phyloP scores from a whole-genome alignment of 2,113 vertebrate genomes.

The Dipodomys spectabilis region DNA sequence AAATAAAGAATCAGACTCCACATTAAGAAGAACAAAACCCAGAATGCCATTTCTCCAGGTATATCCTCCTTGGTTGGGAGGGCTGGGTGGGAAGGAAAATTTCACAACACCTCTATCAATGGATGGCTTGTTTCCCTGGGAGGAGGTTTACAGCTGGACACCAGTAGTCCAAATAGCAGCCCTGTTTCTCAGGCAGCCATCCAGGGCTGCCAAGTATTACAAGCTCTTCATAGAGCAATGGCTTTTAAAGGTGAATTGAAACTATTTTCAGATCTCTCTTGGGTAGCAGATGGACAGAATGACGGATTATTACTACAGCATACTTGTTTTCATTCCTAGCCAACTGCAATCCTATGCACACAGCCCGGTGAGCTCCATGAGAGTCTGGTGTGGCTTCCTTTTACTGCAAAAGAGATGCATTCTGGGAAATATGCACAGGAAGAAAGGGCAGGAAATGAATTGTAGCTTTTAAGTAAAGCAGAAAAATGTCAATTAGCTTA shows the following conservation, averaged over 20 bases:
- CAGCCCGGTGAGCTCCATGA: neutral
- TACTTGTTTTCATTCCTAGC: conserved; percentile 65
- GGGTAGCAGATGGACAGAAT: conserved; percentile 74
- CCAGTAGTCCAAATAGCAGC: conserved; percentile 54
- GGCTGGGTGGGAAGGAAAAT: conserved; percentile 45
- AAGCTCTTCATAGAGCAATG: conserved; percentile 63
- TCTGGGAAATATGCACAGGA: neutral
- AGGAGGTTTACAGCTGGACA: conserved; percentile 69
- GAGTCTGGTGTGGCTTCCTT: neutral
- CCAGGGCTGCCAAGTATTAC: conserved; percentile 59
- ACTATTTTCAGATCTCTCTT: conserved; percentile 75
- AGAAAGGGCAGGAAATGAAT: neutral
- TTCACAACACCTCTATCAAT: conserved; percentile 69
- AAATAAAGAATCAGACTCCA: neutral
- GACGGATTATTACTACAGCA: conserved; percentile 59
- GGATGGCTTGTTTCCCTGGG: conserved; percentile 65
- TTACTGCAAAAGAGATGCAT: neutral
- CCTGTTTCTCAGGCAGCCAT: conserved; percentile 57
- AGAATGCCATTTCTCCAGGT: conserved; percentile 43
- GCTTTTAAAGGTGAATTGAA: conserved; percentile 77
- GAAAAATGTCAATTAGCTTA: neutral
- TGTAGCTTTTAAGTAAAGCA: conserved; percentile 25
- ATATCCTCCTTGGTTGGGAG: conserved; percentile 7
- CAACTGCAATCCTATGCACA: neutral
- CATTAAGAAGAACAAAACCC: conserved; percentile 23